These are phyloP conservation scores for Hypselothyrea guttata DNA, from an alignment of 2,888 invertebrate genomes.

Conservation along the genomic window DNA sequence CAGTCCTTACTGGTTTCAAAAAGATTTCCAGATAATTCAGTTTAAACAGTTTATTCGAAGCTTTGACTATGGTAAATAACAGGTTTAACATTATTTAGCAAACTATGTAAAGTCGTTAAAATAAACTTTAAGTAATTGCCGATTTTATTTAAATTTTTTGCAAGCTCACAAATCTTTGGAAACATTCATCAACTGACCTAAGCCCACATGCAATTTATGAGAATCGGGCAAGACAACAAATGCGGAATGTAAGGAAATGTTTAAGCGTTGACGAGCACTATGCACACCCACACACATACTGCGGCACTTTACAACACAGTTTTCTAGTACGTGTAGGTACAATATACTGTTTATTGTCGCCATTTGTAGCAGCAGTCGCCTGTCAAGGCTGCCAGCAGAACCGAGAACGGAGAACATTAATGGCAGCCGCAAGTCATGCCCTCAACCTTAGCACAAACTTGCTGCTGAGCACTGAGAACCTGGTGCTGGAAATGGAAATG, in stretches of 20 bases:
- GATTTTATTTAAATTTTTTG: too few relatives aligned
- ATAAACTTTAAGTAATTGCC: background rate
- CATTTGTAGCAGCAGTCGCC: conserved; percentile 56
- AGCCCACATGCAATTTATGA: conserved; percentile 18
- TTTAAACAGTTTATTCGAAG: too few relatives aligned
- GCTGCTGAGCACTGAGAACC: conserved; percentile 13
- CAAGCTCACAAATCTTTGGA: background rate
- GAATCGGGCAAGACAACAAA: conserved; percentile 11
- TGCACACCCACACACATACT: background rate
- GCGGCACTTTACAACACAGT: conserved; percentile 21
- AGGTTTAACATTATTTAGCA: too few relatives aligned
- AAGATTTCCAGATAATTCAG: too few relatives aligned
- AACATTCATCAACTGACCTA: conserved; percentile 18
- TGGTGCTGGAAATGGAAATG: background rate
- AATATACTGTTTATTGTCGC: conserved; percentile 60
- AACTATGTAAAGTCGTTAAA: background rate
- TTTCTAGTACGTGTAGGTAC: conserved; percentile 26
- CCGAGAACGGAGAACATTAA: conserved; percentile 45
- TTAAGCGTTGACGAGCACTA: conserved; percentile 15
- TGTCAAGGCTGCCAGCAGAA: conserved; percentile 49
- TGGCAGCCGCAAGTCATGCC: conserved; percentile 73
- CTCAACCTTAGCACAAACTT: conserved; percentile 63
- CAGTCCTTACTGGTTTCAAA: too few relatives aligned
- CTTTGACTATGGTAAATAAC: too few relatives aligned
- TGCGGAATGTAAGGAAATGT: conserved; percentile 9